Evolutionary conservation across 2,888 invertebrate species (phyloP), one percentile per base, ranked within the genome.

Genomic region (Melinaea marsaeus): DNA sequence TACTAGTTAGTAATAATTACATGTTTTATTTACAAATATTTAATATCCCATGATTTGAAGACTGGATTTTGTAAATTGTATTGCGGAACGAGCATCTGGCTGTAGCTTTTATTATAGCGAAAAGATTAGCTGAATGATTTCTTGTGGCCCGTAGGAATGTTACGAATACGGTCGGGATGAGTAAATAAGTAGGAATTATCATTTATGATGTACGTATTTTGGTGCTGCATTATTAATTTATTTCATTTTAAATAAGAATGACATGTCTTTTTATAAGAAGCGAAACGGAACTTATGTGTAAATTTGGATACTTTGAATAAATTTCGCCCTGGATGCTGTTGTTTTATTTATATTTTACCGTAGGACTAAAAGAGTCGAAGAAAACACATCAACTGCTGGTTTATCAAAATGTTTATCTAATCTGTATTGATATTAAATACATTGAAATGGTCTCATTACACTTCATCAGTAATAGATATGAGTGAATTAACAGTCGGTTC

Each of bases 191-290:
- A 80, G 78, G 69, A 74, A 73, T 68, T 78, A 74, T 81, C 78
- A 79, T 77, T 76, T 81, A 82, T 75, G 81, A 80, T 86, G 84
- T 86, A 84, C 86, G 84, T 86, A 85, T 88, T 86, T 87, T 88
- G 90, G 88, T 89, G 89, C 90, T 89, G 88, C 85, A 84, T 85
- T 87, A 88, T 86, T 90, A 89, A 89, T 90, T 90, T 89, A 89
- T 89, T 85, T 83, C 81, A 79, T 84, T 84, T 78, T 83, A 80
- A 83, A 77, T 84, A 81, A 78, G 75, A 79, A 81, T 79, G 81
- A 84, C 81, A 79, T 42, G 80, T 81, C 77, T 61, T 80, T 85
- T 81, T 84, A 78, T 82, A 85, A 77, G 78, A 86, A 86, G 85
- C 86, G 87, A 87, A 86, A 84, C 80, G 75, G 83, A 85, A 79